phyloP scores from a whole-genome alignment of 1,140 invertebrate species.

The Andrena cerasifolii region DNA sequence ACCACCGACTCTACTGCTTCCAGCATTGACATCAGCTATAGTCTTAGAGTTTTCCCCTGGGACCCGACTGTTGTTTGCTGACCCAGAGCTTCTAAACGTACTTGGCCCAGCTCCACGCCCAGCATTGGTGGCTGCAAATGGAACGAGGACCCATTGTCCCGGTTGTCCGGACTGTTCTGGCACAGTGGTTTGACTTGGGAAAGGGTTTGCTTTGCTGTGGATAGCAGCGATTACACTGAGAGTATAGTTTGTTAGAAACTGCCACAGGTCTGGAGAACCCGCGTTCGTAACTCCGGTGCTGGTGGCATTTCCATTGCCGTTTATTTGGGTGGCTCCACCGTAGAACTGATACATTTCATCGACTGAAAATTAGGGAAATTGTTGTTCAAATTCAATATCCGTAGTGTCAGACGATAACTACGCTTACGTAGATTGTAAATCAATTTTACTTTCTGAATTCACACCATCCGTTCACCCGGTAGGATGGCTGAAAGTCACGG shows the following conservation, averaged over 20 bases:
- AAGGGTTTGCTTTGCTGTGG: not conserved
- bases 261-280: not conserved
- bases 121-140: constrained; percentile 41
- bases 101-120: not conserved
- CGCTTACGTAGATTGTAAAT: constrained; percentile 51
- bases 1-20: not conserved
- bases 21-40: not conserved
- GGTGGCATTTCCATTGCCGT: constrained; percentile 12
- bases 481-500: constrained; percentile 67
- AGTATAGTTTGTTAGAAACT: not conserved
- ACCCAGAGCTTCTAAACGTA: not conserved
- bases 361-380: not conserved
- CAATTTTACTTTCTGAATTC: too few relatives aligned
- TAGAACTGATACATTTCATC: constrained; percentile 41
- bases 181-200: constrained; percentile 2
- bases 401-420: not conserved
- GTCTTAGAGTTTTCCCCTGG: not conserved
- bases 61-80: not conserved
- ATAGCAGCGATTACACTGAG: not conserved
- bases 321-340: not conserved
- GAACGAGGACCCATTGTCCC: not conserved
- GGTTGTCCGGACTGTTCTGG: too few relatives aligned
- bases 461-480: too few relatives aligned
- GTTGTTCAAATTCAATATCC: too few relatives aligned
- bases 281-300: not conserved